A percentile compares a stretch with the other conserved stretches of the same genome.
Conservation (phyloP, 1,140 invertebrate genomes). For the Drosophila santomea region DNA sequence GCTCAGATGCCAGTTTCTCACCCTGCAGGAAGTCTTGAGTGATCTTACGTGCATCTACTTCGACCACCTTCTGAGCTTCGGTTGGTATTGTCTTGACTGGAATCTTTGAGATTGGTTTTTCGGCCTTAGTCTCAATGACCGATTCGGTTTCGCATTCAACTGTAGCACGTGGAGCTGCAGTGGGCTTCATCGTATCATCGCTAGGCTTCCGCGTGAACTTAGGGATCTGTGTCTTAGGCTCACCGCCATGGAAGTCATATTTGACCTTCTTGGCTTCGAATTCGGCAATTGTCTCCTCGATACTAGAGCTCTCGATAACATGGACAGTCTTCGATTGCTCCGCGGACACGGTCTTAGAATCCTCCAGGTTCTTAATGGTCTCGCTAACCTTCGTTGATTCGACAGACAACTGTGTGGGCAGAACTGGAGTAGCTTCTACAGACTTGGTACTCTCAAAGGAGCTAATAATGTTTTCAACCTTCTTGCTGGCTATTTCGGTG, state of each 20-base stretch:
- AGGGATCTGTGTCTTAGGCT: conserved; percentile 75
- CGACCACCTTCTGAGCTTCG: conserved; percentile 30
- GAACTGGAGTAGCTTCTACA: conserved; percentile 11
- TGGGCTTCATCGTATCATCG: conserved; percentile 58
- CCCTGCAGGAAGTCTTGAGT: conserved; percentile 73
- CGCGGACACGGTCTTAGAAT: conserved; percentile 40
- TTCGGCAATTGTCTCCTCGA: conserved; percentile 79
- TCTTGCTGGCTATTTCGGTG: conserved; percentile 68
- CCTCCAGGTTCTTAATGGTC: conserved; percentile 71
- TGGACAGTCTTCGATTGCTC: conserved; percentile 58
- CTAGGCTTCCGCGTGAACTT: conserved; percentile 62
- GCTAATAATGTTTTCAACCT: conserved; percentile 72
- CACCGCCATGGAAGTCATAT: conserved; percentile 76
- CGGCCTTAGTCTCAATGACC: conserved; percentile 38
- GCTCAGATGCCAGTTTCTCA: conserved; percentile 54
- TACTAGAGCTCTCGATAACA: conserved; percentile 61
- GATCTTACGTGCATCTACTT: conserved; percentile 65
- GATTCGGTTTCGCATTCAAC: conserved; percentile 58
- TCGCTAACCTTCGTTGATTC: conserved; percentile 72
- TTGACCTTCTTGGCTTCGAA: conserved; percentile 79
- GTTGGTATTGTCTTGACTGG: conserved; percentile 54
- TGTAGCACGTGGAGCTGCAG: conserved; percentile 65
- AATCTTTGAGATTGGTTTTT: conserved; percentile 67
- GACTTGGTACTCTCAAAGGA: conserved; percentile 59
- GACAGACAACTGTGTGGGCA: conserved; percentile 13